Evolutionary conservation across 2,888 invertebrate genomes (phyloP), one percentile per base, ranked within the genome.

Genomic region (Chrysomela aeneicollis): DNA sequence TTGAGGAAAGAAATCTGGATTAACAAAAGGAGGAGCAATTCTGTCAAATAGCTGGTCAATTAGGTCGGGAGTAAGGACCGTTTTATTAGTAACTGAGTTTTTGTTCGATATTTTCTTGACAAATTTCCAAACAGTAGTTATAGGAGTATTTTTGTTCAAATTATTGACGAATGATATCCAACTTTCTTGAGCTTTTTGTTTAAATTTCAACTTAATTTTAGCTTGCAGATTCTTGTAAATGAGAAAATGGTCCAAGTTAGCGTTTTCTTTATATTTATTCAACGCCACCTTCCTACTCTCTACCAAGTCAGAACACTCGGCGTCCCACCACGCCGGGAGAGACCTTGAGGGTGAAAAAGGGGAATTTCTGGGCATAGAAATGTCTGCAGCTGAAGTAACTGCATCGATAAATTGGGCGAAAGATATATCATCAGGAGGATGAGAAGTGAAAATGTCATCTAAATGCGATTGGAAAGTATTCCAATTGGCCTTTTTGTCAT

Each of bases 1-100:
- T n/a, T n/a, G n/a, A n/a, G n/a, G n/a, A 47, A 47, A 47, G 47
- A 47, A 47, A 47, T 47, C 47, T 47, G 47, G 17, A 47, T 47
- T 19, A 47, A 19, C 47, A 47, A 17, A 47, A 3, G 47, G 47
- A 47, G 19, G 47, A 17, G 47, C 47, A 47, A 47, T 47, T 18
- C 47, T 3, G 17, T 47, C 47, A 17, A 47, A 47, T 47, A 47
- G 19, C 19, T 47, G 47, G n/a, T 47, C 47, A 47, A 47, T 47
- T 9, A 47, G 47, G 12, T 47, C 17, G 17, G 47, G 47, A 47
- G 17, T 9, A 47, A 17, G 47, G n/a, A 42, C 10, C 2, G 42
- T 42, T 42, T 42, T 42, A 42, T 42, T 42, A 42, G 42, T 4
- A n/a, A 42, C 42, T 42, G 42, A 47, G 10, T 47, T 47, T 47